Conservation (phyloP, 2,888 invertebrate genomes). For the Pherbina coryleti region DNA sequence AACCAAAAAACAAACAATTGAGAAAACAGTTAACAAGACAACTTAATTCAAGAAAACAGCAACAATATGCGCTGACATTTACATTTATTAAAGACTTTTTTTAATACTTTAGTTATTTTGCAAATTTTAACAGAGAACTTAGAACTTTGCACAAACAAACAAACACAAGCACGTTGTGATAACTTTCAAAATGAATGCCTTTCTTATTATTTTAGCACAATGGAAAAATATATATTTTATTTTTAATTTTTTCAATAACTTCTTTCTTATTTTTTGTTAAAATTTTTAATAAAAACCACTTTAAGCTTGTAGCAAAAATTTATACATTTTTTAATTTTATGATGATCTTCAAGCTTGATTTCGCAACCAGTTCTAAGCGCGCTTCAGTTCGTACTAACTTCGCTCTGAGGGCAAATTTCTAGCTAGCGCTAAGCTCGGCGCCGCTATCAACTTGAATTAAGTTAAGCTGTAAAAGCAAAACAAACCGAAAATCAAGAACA, state of each 20-base stretch:
- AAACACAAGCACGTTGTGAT: too few species aligned
- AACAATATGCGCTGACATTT: too few species aligned
- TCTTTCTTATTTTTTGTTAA: background rate
- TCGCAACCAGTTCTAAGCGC: constrained; percentile 46
- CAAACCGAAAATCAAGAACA: background rate
- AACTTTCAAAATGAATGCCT: too few species aligned
- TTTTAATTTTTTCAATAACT: background rate
- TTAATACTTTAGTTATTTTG: too few species aligned
- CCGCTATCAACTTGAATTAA: background rate
- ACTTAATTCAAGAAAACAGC: too few species aligned
- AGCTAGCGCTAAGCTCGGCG: background rate
- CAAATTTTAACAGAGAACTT: too few species aligned
- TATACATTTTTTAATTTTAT: background rate
- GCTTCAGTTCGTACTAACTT: constrained; percentile 47
- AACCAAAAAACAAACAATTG: too few species aligned
- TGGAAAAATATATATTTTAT: background rate
- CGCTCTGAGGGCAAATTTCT: constrained; percentile 9
- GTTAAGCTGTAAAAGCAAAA: background rate
- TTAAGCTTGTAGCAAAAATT: too few species aligned
- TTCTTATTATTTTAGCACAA: background rate
- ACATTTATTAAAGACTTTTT: too few species aligned
- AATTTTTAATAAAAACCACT: too few species aligned
- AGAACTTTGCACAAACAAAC: too few species aligned
- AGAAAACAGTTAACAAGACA: too few species aligned
- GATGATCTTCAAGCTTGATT: constrained; percentile 1